Evolutionary conservation across 2,113 vertebrate genomes (phyloP).

Genomic region (Arvicanthis niloticus): DNA sequence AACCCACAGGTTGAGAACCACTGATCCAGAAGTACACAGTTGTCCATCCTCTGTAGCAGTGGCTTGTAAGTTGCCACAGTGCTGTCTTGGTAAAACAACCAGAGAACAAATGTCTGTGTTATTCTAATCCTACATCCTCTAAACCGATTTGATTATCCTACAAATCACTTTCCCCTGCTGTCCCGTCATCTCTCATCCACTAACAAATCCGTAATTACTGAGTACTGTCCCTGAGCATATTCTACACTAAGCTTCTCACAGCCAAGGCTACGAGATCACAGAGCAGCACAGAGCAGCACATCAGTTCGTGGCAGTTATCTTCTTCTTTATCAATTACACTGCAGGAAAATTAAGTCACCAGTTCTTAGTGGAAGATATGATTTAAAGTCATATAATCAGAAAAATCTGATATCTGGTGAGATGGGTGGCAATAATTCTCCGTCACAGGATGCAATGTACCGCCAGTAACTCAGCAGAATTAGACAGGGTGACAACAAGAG

Average conservation of each 20-base stretch:
- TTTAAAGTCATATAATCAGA: conserved; percentile 61
- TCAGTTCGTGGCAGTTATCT: not conserved
- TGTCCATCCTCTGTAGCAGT: not conserved
- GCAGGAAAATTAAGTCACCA: conserved; percentile 54
- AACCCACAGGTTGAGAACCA: not conserved
- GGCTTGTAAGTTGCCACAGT: not conserved
- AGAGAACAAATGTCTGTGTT: conserved; percentile 44
- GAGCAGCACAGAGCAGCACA: not conserved
- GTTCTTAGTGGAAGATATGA: conserved; percentile 57
- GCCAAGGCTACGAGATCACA: not conserved
- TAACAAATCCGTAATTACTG: conserved; percentile 18
- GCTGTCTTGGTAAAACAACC: conserved; percentile 10
- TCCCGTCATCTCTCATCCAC: not conserved
- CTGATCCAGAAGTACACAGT: not conserved
- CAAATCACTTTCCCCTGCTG: conserved; percentile 34
- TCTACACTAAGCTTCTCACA: not conserved
- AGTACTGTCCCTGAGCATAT: not conserved
- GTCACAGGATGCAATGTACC: conserved; percentile 33
- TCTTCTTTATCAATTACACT: conserved; percentile 51
- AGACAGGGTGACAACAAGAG: conserved; percentile 66
- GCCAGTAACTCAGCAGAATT: conserved; percentile 74
- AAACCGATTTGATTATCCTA: not conserved
- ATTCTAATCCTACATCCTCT: not conserved
- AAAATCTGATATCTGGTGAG: conserved; percentile 46
- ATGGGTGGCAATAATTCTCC: conserved; percentile 36